Percentiles rank a stretch among this genome's conserved stretches.
Conservation (phyloP, 2,888 invertebrate species). For the Chalcis sispes region DNA sequence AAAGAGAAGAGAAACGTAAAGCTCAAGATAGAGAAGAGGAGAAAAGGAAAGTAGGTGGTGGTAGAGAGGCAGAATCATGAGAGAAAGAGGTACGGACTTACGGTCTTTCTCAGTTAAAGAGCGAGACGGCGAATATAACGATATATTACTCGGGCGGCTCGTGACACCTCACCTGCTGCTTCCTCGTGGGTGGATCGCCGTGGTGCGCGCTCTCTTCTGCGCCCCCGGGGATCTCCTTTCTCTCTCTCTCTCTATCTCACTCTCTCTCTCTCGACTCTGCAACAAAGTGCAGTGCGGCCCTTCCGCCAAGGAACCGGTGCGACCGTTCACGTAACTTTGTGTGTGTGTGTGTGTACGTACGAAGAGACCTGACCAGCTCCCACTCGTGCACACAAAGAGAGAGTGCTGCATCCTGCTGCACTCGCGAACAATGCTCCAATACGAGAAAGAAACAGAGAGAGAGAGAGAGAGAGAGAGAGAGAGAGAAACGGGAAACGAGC, state of each 20-base stretch:
- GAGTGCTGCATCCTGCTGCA: conserved; percentile 41
- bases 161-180: conserved; percentile 76
- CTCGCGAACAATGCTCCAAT: conserved; percentile 49
- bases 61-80: conserved; percentile 25
- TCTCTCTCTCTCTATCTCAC: too few relatives aligned
- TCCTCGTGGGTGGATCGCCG: conserved; percentile 75
- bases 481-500: conserved; percentile 46
- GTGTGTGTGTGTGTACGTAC: background rate
- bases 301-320: conserved; percentile 60
- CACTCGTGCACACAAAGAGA: conserved; percentile 34
- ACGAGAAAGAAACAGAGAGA: background rate
- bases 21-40: background rate
- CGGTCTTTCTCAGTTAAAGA: background rate
- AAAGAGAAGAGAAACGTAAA: background rate
- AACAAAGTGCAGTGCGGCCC: conserved; percentile 65
- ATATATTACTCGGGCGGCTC: conserved; percentile 75
- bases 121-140: conserved; percentile 67
- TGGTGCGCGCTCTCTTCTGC: background rate
- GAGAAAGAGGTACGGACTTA: conserved; percentile 5
- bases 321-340: background rate
- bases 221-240: conserved; percentile 60
- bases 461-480: conserved; percentile 31
- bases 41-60: conserved; percentile 14
- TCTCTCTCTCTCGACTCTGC: too few relatives aligned
- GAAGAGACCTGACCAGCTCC: conserved; percentile 32